Base-by-base conservation (phyloP, 2,888 invertebrate genomes). In the Pristionchus maxplancki region DNA sequence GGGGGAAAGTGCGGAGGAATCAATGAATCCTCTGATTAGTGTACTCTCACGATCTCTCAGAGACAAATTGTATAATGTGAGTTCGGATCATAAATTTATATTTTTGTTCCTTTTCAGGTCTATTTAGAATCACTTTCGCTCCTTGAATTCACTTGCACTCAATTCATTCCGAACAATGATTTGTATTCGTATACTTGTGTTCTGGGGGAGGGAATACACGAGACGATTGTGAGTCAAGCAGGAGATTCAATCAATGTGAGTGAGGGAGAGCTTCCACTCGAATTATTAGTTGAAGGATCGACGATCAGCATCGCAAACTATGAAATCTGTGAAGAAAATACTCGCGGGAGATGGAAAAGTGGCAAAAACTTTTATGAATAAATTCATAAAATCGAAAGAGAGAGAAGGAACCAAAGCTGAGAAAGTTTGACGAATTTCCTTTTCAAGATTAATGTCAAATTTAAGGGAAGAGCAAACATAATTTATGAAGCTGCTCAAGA, bases 191-290 rank as follows among this genome's bases (percentile, higher is more conserved):
- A 37, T 28, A 8, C 81, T 9, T 64, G 24, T 4, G 5, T 37
- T 31, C 20, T 88, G 20, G 88, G 67, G 15, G 78, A 78, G 5
- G 34, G 81, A 15, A 34, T 62, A 24, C 88, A 88, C 44, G 88
- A 88, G 44, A 53, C 40, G 13, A 44, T 88, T 13, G 81, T 62
- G 67, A 88, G 81, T 37, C 34, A 62, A 31, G 81, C 81, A 20
- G 88, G 88, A 88, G 88, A 88, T 62, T 17, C 88, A 15, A 81
- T 48, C 24, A 81, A 88, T 81, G 88, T 88, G 11, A 87, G n/a
- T 84, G 1, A 40, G 44, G 9, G 31, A 58, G 13, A 6, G 9
- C 58, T 3, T n/a, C 2, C 0, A 11, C 40, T 40, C 20, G 37
- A 78, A 34, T n/a, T 37, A 28, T 44, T 1, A 2, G 44, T 67